phyloP scores from a whole-genome alignment of 2,113 vertebrate genomes.

The Burhinus bistriatus region DNA sequence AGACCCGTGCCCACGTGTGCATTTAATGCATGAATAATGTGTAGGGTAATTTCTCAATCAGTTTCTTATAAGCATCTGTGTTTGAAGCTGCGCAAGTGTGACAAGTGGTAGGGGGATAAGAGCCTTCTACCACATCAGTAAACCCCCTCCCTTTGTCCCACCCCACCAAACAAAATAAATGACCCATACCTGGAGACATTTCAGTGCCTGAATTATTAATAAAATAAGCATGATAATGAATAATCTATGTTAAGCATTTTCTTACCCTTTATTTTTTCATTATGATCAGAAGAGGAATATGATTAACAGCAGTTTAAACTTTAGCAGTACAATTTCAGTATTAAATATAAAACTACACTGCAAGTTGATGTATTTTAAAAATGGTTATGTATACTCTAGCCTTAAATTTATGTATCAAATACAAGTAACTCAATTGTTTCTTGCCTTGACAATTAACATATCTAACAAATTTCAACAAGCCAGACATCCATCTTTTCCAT shows the following conservation, averaged over 20 bases:
- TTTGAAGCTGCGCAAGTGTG: not conserved
- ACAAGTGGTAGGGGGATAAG: not conserved
- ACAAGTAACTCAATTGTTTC: slow-evolving; percentile 61
- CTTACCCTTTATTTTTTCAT: slow-evolving; percentile 72
- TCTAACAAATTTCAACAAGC: slow-evolving; percentile 65
- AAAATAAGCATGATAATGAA: slow-evolving; percentile 68
- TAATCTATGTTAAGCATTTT: slow-evolving; percentile 69
- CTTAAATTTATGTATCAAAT: slow-evolving; percentile 68
- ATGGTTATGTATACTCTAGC: slow-evolving; percentile 68
- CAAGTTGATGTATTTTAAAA: slow-evolving; percentile 70
- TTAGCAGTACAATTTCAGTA: slow-evolving; percentile 71
- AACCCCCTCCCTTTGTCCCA: not conserved
- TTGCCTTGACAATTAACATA: slow-evolving; percentile 65
- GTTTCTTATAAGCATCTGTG: not conserved
- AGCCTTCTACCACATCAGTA: not conserved
- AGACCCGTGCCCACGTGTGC: not conserved
- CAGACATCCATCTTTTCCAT: slow-evolving; percentile 70
- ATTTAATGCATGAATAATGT: fast-evolving
- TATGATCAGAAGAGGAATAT: slow-evolving; percentile 70
- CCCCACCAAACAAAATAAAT: not conserved
- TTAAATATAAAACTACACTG: slow-evolving; percentile 73
- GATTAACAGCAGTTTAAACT: slow-evolving; percentile 70
- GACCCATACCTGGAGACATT: not conserved
- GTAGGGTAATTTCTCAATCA: not conserved
- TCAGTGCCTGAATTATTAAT: slow-evolving; percentile 20